Evolutionary conservation across 2,797 vertebrate genomes (phyloP), one percentile per base, ranked within the genome.

Genomic region (Atherinosoma microstoma): DNA sequence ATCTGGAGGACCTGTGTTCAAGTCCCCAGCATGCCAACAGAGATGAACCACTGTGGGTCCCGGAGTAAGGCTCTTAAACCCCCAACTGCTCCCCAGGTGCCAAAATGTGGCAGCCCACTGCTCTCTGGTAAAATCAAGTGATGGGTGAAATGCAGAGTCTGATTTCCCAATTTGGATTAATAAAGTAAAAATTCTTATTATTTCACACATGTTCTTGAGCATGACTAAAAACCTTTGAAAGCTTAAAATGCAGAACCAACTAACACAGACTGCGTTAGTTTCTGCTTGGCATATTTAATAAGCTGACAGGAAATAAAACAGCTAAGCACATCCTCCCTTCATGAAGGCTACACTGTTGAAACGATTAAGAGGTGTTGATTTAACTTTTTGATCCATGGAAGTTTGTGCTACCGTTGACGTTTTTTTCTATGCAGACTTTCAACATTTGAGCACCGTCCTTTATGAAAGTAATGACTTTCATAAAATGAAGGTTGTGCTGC

Each of bases 341-440:
- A 11, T 18, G 30, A 67, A 45, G 58, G 72, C 16, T 29, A 32
- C 4, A 30, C 32, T 18, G 20, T 57, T 35, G 6, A 35, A 58
- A 60, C 57, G 67, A 40, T 69, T 64, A 18, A 34, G 32, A 15
- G 5, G 15, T 64, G 32, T 62, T 70, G 40, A 74, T 51, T 65
- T n/a, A 79, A 35, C 22, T 22, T 56, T 51, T 63, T 59, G n/a
- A 60, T 60, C 30, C 67, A 54, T 69, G 20, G 16, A 49, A 56
- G 22, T 59, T 24, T 47, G 20, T 66, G 24, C 36, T 34, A 57
- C 13, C 27, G 24, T 10, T 58, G 73, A 45, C 16, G 40, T 5
- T 13, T 45, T 51, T 49, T 53, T 11, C 64, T 29, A 30, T 13
- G 22, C 4, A 60, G 13, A 64, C 3, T 35, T 62, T 5, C 61